These are phyloP conservation scores for Brachypterus glaber DNA, from an alignment of 2,888 invertebrate genomes.

Conservation along the genomic window DNA sequence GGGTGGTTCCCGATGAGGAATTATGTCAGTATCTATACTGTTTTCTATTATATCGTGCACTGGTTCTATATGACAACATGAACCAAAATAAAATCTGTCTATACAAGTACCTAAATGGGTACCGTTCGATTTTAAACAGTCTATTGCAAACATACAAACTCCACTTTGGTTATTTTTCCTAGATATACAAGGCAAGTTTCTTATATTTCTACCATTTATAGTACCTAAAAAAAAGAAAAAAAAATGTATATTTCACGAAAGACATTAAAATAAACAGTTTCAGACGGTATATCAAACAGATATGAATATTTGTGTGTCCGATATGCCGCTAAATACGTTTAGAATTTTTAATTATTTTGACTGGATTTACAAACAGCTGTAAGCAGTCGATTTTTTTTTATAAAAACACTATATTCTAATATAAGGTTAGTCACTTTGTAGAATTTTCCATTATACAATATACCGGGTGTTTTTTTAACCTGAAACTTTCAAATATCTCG, in stretches of 20 bases:
- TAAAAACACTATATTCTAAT: too few species aligned
- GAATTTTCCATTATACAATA: too few species aligned
- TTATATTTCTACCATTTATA: conserved; percentile 74
- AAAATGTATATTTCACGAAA: neutral
- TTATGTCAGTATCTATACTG: conserved; percentile 52
- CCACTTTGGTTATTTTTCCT: conserved; percentile 70
- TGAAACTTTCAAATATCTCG: too few species aligned
- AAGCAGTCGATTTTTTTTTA: too few species aligned
- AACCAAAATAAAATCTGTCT: conserved; percentile 88
- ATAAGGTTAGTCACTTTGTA: too few species aligned
- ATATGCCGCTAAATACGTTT: too few species aligned
- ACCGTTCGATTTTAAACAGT: conserved; percentile 83
- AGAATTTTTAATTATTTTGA: too few species aligned
- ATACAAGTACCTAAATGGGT: conserved; percentile 87
- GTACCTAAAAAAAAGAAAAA: conserved; percentile 49
- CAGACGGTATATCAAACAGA: too few species aligned
- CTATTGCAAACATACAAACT: conserved; percentile 89
- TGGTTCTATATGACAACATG: conserved; percentile 73
- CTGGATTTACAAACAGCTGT: too few species aligned
- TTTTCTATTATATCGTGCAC: conserved; percentile 51
- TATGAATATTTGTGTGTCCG: too few species aligned
- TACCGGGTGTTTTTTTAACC: too few species aligned
- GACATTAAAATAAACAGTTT: conserved; percentile 9
- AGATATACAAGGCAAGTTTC: conserved; percentile 81
- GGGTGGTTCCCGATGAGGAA: conserved; percentile 38